Evolutionary conservation across 1,140 invertebrate genomes (phyloP).

Genomic region (Drosophila mayri): DNA sequence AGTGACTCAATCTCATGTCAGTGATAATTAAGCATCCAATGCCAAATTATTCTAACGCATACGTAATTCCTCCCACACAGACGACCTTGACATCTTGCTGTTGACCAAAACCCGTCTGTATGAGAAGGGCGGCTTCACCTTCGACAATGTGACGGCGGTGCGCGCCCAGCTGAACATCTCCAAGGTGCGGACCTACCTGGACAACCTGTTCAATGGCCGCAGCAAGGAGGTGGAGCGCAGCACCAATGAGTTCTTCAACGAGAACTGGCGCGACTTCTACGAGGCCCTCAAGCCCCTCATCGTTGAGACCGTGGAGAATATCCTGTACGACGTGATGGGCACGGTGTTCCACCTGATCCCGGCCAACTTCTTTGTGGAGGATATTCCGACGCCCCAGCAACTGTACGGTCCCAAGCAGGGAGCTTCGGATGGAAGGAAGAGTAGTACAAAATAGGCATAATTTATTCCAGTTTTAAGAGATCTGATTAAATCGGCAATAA

Average conservation of each 20-base stretch:
- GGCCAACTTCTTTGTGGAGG: slow-evolving; percentile 84
- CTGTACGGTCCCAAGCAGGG: slow-evolving; percentile 86
- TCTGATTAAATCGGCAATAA: background rate
- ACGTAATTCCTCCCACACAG: slow-evolving; percentile 70
- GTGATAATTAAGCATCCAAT: background rate
- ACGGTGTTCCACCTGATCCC: slow-evolving; percentile 88
- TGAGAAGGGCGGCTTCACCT: slow-evolving; percentile 87
- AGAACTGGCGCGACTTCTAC: slow-evolving; percentile 88
- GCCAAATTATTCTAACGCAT: slow-evolving; percentile 3
- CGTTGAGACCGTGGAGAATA: slow-evolving; percentile 88
- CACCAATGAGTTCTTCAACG: slow-evolving; percentile 89
- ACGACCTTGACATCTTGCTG: slow-evolving; percentile 87
- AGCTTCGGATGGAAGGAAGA: background rate
- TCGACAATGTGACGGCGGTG: slow-evolving; percentile 88
- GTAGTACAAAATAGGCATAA: slow-evolving; percentile 3
- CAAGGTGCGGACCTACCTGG: slow-evolving; percentile 54
- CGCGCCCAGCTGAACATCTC: slow-evolving; percentile 87
- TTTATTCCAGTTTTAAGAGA: background rate
- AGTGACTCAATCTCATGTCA: background rate
- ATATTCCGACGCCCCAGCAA: slow-evolving; percentile 71
- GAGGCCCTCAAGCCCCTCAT: slow-evolving; percentile 88
- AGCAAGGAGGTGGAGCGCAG: slow-evolving; percentile 86
- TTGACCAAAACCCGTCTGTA: slow-evolving; percentile 87
- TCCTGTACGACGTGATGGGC: slow-evolving; percentile 87
- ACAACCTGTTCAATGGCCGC: slow-evolving; percentile 75